Conservation (phyloP, 2,797 vertebrate species). For the Acanthornis magna region DNA sequence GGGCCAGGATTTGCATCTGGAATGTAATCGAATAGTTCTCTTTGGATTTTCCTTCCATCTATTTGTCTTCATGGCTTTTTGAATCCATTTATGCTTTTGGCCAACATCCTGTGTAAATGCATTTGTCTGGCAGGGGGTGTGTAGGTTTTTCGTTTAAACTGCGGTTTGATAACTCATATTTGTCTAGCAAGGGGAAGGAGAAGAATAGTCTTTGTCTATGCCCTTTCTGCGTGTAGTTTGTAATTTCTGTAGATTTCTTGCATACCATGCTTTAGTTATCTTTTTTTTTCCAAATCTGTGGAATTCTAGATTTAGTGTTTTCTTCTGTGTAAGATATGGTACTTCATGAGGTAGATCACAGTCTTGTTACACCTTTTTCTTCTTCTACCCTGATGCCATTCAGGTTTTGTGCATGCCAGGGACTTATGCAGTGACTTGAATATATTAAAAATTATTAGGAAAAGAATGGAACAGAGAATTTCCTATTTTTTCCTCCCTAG, state of each 20-base stretch:
- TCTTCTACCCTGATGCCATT: not conserved
- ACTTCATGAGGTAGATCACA: not conserved
- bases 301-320: not conserved
- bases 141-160: not conserved
- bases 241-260: not conserved
- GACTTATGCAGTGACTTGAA: not conserved
- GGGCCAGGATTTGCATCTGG: constrained; percentile 26
- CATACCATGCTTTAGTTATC: not conserved
- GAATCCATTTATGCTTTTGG: not conserved
- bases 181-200: not conserved
- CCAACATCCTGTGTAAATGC: not conserved
- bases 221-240: not conserved
- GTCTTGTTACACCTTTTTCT: not conserved
- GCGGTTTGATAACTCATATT: not conserved
- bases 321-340: not conserved
- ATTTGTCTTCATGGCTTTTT: not conserved
- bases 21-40: not conserved
- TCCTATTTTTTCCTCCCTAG: not conserved
- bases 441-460: not conserved
- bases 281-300: not conserved
- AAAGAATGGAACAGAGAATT: not conserved
- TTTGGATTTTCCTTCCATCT: not conserved
- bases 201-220: not conserved
- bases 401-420: not conserved
- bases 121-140: not conserved